Base-by-base conservation (phyloP, 2,113 vertebrate species). In the Carassius auratus region DNA sequence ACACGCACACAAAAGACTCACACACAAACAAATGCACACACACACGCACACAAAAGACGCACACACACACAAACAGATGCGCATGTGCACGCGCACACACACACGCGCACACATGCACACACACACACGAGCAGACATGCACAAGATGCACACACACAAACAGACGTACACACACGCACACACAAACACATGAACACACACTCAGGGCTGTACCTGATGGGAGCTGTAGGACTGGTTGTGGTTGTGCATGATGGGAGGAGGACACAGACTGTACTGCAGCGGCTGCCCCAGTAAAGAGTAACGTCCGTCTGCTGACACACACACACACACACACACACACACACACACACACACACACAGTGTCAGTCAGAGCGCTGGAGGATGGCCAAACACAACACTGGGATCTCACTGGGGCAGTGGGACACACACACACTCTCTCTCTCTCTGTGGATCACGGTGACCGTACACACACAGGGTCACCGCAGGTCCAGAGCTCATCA, bases 281-380 rank as follows among this genome's bases (percentile, higher is more conserved):
- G 97, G 98, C 86, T 99, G 98, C 52, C 98, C 98, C 91, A 99
- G 92, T 85, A 99, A 90, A 0, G 98, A 98, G 91, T 97, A 99
- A 73, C 97, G 96, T 0, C 97, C 96, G 1, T 99, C 98, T 89
- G 96, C 97, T 98, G 73, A 68, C 84, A 87, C 74, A 85, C 0
- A 86, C 85, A 89, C 71, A 42, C 42, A 42, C 74, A 69, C 71
- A 68, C 38, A 42, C 38, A 42, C 42, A 42, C 42, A 42, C 42
- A 50, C 38, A 42, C 42, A 42, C 74, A 69, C 71, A 68, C 38
- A 42, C 38, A 42, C 42, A 42, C 42, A 42, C 42, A 50, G 10
- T n/a, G 50, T 80, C 57, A 13, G 33, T 73, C 55, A 57, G 55
- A 57, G 15, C 5, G 55, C 15, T 57, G 55, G 55, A 57, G 55